Base-by-base conservation (phyloP, 2,888 invertebrate species). In the Eupithecia abbreviata region DNA sequence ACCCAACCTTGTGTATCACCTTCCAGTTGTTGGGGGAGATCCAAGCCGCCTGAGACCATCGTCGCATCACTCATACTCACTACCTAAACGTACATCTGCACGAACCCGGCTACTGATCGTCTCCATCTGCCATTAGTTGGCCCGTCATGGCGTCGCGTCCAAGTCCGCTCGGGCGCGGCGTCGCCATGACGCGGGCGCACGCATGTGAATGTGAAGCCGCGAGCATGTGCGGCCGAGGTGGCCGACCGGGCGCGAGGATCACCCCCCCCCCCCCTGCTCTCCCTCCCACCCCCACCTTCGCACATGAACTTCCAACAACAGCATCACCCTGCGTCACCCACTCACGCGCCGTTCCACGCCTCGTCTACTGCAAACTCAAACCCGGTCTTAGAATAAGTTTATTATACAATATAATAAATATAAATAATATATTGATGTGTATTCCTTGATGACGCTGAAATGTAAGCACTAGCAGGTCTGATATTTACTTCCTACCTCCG, bases 11-110 rank as follows among this genome's bases (percentile, higher is more conserved):
- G 85, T 90, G 82, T 90, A 85, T 90, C 89, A 88, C 92, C 92
- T 93, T 93, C 82, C 85, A 79, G 86, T 84, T 92, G 83, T 89
- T 84, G 89, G 84, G 88, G 90, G 88, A 90, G 90, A 89, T 91
- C 91, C 93, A 89, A 85, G 87, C 86, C 79, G 90, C 92, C 93
- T 89, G 92, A 91, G 92, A 89, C 91, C 91, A 88, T 84, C 87
- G 86, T 89, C 85, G 87, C 88, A 90, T 91, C 84, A 86, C 85
- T 91, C 90, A 89, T 88, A 87, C 80, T 78, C 76, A 91, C 89
- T 87, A 90, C 86, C 85, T 85, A 86, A 83, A 84, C 89, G 80
- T 79, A 86, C 88, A 91, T 90, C 84, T 93, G 94, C 94, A 94
- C 93, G 92, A 89, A 84, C 88, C 88, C 87, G 90, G 84, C 89